phyloP scores from a whole-genome alignment of 2,797 vertebrate genomes.

The Carapus acus region DNA sequence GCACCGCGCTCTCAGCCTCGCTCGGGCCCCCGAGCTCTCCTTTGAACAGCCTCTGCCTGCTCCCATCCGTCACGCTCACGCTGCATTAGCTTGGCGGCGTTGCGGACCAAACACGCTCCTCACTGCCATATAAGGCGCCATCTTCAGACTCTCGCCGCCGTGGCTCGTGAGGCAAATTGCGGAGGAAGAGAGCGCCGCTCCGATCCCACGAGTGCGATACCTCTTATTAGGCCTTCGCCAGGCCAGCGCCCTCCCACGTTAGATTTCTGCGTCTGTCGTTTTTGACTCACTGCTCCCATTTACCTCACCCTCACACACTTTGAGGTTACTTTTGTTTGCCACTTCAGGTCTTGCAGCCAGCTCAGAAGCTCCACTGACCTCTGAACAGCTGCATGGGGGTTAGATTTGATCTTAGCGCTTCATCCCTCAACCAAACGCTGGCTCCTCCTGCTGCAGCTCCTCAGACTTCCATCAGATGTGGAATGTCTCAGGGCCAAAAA shows the following conservation, averaged over 20 bases:
- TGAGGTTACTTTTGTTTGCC: slow-evolving; percentile 35
- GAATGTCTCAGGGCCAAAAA: slow-evolving; percentile 10
- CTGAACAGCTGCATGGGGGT: slow-evolving; percentile 35
- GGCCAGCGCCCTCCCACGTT: slow-evolving; percentile 21
- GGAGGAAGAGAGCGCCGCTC: not conserved
- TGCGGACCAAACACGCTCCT: slow-evolving; percentile 27
- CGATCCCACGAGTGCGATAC: slow-evolving; percentile 2
- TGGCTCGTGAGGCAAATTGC: slow-evolving; percentile 28
- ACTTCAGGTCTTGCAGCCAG: slow-evolving; percentile 23
- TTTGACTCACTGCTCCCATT: slow-evolving; percentile 31
- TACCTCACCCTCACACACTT: slow-evolving; percentile 39
- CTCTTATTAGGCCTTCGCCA: slow-evolving; percentile 28
- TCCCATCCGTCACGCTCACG: slow-evolving; percentile 17
- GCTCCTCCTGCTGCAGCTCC: not conserved
- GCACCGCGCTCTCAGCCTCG: slow-evolving; percentile 1
- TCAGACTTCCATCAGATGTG: slow-evolving; percentile 3
- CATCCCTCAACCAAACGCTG: slow-evolving; percentile 4
- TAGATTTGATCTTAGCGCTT: slow-evolving; percentile 11
- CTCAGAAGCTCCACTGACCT: slow-evolving; percentile 18
- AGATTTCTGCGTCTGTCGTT: slow-evolving; percentile 19
- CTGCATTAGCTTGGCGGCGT: slow-evolving; percentile 13
- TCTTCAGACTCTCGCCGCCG: slow-evolving; percentile 25
- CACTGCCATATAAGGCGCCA: slow-evolving; percentile 66
- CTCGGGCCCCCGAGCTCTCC: slow-evolving; percentile 1
- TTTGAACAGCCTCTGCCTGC: not conserved